A percentile compares a stretch with the other conserved stretches of the same genome.
Evolutionary conservation across 1,140 invertebrate genomes (phyloP).

Genomic region (Drosophila simulans): DNA sequence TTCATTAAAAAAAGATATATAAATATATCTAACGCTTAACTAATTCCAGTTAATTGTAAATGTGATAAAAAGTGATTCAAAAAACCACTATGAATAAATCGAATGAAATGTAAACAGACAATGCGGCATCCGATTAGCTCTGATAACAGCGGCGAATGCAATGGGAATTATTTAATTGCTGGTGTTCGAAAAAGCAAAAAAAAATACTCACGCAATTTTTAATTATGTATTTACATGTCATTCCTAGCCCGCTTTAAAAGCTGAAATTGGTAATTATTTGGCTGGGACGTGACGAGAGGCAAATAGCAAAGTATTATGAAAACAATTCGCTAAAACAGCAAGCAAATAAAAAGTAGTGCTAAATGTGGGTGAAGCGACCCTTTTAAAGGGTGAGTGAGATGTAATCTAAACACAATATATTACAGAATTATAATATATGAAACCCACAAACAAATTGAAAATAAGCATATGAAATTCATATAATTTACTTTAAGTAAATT

Average conservation of each 20-base stretch:
- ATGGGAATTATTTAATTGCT: conserved; percentile 21
- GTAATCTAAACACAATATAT: neutral
- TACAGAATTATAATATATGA: too few species aligned
- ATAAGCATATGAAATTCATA: too few species aligned
- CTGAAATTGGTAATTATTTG: conserved; percentile 61
- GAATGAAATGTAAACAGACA: conserved; percentile 1
- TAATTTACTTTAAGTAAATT: neutral
- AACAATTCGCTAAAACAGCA: conserved; percentile 27
- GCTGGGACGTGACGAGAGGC: conserved; percentile 54
- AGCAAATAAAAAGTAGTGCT: conserved; percentile 10
- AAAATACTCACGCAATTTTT: conserved; percentile 33
- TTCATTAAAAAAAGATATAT: neutral
- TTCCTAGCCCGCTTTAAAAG: conserved; percentile 5
- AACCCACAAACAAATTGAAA: neutral
- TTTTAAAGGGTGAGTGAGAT: neutral
- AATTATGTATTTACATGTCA: conserved; percentile 45
- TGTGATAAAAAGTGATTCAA: neutral
- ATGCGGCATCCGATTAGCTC: conserved; percentile 32
- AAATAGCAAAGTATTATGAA: conserved; percentile 40
- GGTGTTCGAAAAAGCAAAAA: conserved; percentile 1
- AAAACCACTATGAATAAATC: conserved; percentile 8
- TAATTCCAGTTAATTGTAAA: conserved; percentile 8
- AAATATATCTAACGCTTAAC: neutral
- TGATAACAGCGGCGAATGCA: conserved; percentile 26
- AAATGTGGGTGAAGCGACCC: neutral